Percentiles rank a stretch among this genome's conserved stretches.
phyloP scores from a whole-genome alignment of 2,797 vertebrate species.

The Schizothorax lantsangensis region DNA sequence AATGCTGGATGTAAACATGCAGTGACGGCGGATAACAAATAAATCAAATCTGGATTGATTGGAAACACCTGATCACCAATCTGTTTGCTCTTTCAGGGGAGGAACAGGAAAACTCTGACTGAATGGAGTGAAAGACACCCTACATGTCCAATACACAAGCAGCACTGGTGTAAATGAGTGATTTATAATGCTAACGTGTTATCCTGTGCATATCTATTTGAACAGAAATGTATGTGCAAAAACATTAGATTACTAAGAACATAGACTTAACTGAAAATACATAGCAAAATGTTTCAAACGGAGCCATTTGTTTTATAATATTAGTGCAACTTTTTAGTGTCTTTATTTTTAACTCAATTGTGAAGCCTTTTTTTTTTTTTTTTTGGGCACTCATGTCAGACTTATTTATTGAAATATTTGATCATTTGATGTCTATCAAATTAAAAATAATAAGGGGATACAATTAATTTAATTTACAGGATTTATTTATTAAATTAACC shows the following conservation, averaged over 20 bases:
- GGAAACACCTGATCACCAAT: conserved; percentile 10
- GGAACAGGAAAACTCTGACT: neutral
- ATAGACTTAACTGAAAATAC: too few species aligned
- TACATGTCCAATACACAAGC: conserved; percentile 1
- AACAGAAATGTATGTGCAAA: neutral
- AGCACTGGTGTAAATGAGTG: neutral
- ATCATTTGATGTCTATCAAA: neutral
- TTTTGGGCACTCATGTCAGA: neutral
- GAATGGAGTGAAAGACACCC: neutral
- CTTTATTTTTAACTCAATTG: neutral
- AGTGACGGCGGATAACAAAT: neutral
- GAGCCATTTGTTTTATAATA: too few species aligned
- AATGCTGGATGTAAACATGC: neutral
- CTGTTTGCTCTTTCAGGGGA: neutral
- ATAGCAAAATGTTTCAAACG: too few species aligned
- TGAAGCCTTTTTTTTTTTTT: neutral
- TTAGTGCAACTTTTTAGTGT: neutral
- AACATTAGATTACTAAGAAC: too few species aligned
- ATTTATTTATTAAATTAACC: neutral
- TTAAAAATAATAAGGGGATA: neutral
- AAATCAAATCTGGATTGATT: neutral
- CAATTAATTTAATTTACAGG: neutral
- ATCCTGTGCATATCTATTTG: neutral
- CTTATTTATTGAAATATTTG: neutral
- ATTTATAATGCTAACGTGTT: neutral